Evolutionary conservation across 2,797 vertebrate genomes (phyloP).

Genomic region (Eulemur coronatus): DNA sequence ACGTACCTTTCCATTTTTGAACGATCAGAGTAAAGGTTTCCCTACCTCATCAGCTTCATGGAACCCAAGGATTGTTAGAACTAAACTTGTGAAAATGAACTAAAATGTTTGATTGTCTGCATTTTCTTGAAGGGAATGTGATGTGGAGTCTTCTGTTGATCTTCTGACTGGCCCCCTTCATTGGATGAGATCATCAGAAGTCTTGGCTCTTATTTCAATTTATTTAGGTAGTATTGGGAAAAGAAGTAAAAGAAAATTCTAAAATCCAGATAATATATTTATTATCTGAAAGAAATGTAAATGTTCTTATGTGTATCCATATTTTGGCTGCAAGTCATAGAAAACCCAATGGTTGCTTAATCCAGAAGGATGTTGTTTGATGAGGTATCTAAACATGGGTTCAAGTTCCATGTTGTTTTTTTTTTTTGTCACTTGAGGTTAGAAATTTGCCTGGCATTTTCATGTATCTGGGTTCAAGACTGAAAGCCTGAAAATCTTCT

Average conservation of each 20-base stretch:
- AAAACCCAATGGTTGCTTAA: background rate
- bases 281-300: background rate
- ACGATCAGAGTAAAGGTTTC: background rate
- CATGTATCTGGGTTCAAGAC: background rate
- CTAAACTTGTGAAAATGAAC: background rate
- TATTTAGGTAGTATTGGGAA: background rate
- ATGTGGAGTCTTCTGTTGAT: background rate
- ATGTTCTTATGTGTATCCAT: background rate
- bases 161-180: background rate
- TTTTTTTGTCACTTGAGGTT: background rate
- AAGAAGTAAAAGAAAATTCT: background rate
- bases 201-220: background rate
- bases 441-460: conserved; percentile 15
- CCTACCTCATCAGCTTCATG: background rate
- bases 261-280: background rate
- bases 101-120: background rate
- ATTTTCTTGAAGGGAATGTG: background rate
- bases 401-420: background rate
- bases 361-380: background rate
- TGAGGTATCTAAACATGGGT: background rate
- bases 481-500: background rate
- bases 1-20: background rate
- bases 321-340: background rate
- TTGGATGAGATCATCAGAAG: background rate
- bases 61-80: background rate